phyloP scores from a whole-genome alignment of 1,140 invertebrate species.

The Caerostris darwini region DNA sequence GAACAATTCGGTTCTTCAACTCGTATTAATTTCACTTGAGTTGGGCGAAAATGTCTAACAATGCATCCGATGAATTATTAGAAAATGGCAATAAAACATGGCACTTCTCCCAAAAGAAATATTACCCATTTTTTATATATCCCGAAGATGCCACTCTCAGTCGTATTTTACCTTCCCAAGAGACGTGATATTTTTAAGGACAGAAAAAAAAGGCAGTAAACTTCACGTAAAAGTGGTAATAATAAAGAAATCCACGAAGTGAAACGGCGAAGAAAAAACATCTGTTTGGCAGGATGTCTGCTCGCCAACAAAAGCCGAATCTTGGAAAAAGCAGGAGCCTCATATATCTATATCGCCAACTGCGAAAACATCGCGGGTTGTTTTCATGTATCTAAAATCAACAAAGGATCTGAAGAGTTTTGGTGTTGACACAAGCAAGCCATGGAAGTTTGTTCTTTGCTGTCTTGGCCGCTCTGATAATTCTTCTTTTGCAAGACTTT shows the following conservation, averaged over 20 bases:
- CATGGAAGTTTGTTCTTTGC: conserved; percentile 27
- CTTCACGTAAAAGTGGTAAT: conserved; percentile 23
- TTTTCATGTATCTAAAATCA: conserved; percentile 71
- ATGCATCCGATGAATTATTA: too few relatives aligned
- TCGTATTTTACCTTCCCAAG: background rate
- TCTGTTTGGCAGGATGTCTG: background rate
- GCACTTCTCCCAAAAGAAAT: background rate
- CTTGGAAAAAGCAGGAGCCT: background rate
- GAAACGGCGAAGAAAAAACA: background rate
- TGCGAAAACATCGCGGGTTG: conserved; percentile 57
- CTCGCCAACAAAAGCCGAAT: background rate
- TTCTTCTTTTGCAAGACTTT: background rate
- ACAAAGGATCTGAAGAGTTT: conserved; percentile 61
- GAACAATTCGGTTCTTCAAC: too few relatives aligned
- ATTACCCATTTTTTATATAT: background rate
- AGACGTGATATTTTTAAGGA: conserved; percentile 12
- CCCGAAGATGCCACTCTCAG: background rate
- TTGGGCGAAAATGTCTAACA: too few relatives aligned
- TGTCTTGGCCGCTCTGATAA: background rate
- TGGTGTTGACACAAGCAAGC: conserved; percentile 52
- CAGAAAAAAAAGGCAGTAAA: background rate
- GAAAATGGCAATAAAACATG: background rate
- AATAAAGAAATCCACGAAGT: conserved; percentile 25
- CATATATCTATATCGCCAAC: conserved; percentile 11
- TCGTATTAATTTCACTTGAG: too few relatives aligned